Percentiles rank a stretch among this genome's conserved stretches.
Conservation (phyloP, 2,797 vertebrate genomes). For the Ceyx erithaca region DNA sequence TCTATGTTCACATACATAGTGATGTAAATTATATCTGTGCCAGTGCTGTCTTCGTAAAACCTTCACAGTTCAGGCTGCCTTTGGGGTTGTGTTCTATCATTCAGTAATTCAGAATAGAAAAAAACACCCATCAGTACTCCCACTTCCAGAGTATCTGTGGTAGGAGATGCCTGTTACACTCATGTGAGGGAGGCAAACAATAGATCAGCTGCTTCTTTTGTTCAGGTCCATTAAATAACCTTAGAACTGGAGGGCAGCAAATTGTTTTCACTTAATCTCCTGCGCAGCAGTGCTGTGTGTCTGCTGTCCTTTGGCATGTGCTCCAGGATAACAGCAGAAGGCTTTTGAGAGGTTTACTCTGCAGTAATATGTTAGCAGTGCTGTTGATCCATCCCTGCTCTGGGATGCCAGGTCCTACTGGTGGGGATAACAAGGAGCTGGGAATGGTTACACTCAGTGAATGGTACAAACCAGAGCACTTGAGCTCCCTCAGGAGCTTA, state of each 20-base stretch:
- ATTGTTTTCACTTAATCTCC: not conserved
- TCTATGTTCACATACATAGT: fast-evolving
- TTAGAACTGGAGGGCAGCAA: not conserved
- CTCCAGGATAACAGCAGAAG: not conserved
- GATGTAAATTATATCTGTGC: not conserved
- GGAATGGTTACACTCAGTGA: not conserved
- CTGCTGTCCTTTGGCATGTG: not conserved
- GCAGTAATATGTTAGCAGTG: not conserved
- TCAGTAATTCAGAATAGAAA: not conserved
- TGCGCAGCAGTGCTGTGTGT: not conserved
- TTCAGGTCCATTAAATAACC: not conserved
- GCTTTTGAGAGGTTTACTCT: not conserved
- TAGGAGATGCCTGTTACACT: not conserved
- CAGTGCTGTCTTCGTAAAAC: not conserved
- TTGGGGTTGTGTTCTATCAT: not conserved
- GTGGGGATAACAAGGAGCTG: not conserved
- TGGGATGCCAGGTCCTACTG: not conserved
- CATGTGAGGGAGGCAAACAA: not conserved
- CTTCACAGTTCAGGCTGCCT: not conserved
- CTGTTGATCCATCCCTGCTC: fast-evolving
- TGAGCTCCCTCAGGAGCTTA: not conserved
- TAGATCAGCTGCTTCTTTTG: not conserved
- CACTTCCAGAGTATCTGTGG: not conserved
- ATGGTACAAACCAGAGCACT: not conserved
- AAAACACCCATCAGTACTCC: not conserved